Percentiles rank a stretch among this genome's conserved stretches.
phyloP scores from a whole-genome alignment of 2,797 vertebrate species.

The Galaxias olidus region DNA sequence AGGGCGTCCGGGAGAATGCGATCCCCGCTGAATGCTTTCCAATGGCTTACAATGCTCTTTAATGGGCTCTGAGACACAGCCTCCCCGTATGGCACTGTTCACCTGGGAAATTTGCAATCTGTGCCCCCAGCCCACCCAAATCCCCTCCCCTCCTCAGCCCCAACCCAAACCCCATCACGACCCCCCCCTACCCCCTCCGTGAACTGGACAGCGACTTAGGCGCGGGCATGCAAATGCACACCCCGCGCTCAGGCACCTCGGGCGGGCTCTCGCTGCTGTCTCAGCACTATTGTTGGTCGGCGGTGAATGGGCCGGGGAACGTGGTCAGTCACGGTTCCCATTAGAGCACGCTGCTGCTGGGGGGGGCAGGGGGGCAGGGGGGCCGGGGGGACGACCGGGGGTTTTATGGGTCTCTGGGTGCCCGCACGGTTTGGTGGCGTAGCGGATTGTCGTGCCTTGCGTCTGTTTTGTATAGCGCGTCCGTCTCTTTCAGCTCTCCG shows the following conservation, averaged over 20 bases:
- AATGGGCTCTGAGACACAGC: conserved; percentile 66
- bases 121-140: conserved; percentile 37
- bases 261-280: conserved; percentile 63
- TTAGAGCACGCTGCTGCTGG: conserved; percentile 49
- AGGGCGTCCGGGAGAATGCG: conserved; percentile 66
- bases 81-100: conserved; percentile 66
- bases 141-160: not conserved
- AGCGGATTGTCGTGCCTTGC: too few relatives aligned
- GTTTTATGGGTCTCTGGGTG: conserved; percentile 29
- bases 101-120: conserved; percentile 79
- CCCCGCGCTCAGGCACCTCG: conserved; percentile 19
- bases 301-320: conserved; percentile 65
- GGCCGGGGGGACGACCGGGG: conserved; percentile 43
- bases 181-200: too few relatives aligned
- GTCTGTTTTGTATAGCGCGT: too few relatives aligned
- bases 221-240: not conserved
- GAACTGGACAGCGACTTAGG: not conserved
- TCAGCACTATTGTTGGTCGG: conserved; percentile 68
- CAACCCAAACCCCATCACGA: too few relatives aligned
- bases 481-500: too few relatives aligned
- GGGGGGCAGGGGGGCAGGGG: conserved; percentile 38
- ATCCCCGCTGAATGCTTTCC: conserved; percentile 68
- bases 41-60: conserved; percentile 60
- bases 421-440: conserved; percentile 10
- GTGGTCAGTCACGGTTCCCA: conserved; percentile 68